Base-by-base conservation (phyloP, 1,140 invertebrate species). In the Cherax quadricarinatus region DNA sequence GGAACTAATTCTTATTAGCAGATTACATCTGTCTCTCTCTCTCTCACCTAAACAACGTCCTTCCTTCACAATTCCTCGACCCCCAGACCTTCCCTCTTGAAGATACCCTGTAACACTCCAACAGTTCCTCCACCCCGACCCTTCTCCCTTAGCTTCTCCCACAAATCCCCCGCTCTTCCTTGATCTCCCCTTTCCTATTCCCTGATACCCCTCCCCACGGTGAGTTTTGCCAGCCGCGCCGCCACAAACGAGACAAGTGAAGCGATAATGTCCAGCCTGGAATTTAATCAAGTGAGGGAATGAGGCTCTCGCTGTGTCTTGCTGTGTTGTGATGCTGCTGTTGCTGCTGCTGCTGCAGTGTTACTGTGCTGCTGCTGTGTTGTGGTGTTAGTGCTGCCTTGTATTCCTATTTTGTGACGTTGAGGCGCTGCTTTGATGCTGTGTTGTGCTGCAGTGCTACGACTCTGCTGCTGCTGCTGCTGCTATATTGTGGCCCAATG, bases 171-270 rank as follows among this genome's bases (percentile, higher is more conserved):
- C 41, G n/a, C 62, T 30, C 12, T 62, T 51, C 24, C 60, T 10
- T 51, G 3, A 18, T 21, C 48, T 12, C 24, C 49, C 18, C 73
- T 1, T n/a, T 41, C 41, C 18, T 30, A 14, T 21, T 18, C n/a
- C 60, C 87, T 60, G 10, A 6, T 60, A 49, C 62, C 66, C 80
- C 30, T 21, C 51, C 80, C 53, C n/a, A n/a, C 51, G 7, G n/a
- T 24, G 81, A 90, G 88, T 84, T 84, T 91, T 91, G 51, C 78
- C 73, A 51, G 57, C 60, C n/a, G 73, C 30, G 89, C 82, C 57
- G 89, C 89, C 89, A 49, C 89, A 91, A 91, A 91, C 89, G 89
- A 91, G 89, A 91, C 89, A 91, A 91, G 89, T 91, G 84, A 91
- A 91, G 89, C 89, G 89, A 86, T 86, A 91, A 91, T 91, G 83